Conservation (phyloP, 2,113 vertebrate species). For the Pedetes capensis region DNA sequence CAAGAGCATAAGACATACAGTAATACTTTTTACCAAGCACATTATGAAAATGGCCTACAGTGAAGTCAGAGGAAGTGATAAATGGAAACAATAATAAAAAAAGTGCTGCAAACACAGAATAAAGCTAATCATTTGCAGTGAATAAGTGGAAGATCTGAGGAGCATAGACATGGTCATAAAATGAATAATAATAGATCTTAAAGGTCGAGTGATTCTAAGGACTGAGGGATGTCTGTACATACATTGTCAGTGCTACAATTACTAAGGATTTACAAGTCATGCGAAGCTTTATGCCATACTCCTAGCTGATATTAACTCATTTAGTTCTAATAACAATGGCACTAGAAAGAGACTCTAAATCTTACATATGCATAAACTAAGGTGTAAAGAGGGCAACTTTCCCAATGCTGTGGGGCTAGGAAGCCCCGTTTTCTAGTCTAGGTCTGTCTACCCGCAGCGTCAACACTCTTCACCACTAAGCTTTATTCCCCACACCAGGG, state of each 20-base stretch:
- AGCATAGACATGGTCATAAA: not conserved
- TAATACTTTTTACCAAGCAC: not conserved
- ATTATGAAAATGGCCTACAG: not conserved
- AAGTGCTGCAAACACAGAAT: not conserved
- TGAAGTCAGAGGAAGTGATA: not conserved
- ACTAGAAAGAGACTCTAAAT: not conserved
- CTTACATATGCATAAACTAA: not conserved
- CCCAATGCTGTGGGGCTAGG: not conserved
- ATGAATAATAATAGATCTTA: not conserved
- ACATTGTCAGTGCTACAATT: not conserved
- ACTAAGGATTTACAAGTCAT: not conserved
- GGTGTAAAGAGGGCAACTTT: not conserved
- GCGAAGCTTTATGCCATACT: not conserved
- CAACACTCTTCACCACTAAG: not conserved
- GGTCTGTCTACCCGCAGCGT: not conserved
- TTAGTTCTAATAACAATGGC: not conserved
- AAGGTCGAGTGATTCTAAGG: not conserved
- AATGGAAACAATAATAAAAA: not conserved
- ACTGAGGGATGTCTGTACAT: not conserved
- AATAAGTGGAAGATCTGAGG: not conserved
- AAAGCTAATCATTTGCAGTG: not conserved
- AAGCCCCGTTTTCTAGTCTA: slow-evolving; percentile 1
- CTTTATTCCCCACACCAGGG: not conserved
- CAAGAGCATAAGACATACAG: not conserved
- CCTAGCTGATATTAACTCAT: not conserved